phyloP scores from a whole-genome alignment of 2,888 invertebrate species.

The Nycteola revayana region DNA sequence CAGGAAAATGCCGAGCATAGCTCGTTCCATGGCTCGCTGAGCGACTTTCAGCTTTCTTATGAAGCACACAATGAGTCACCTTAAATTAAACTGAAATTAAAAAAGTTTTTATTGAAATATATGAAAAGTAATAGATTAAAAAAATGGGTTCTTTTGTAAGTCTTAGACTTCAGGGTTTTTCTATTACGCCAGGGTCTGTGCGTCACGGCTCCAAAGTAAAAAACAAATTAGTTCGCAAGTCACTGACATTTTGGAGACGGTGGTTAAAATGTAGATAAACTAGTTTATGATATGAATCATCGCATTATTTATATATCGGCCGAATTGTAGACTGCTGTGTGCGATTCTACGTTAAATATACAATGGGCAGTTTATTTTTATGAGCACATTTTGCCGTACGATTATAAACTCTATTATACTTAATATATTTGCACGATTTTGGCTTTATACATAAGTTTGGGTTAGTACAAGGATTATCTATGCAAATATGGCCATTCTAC shows the following conservation, averaged over 20 bases:
- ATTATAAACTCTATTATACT: constrained; percentile 2
- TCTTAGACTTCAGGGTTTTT: no score
- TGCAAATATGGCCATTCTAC: no score
- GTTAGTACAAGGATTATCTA: no score
- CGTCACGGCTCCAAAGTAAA: constrained; percentile 20
- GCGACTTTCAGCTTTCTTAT: no score
- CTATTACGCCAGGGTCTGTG: background rate
- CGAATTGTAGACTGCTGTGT: constrained; percentile 31
- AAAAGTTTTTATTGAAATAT: no score
- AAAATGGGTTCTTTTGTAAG: no score
- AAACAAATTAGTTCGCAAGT: constrained; percentile 20
- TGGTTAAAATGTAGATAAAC: constrained; percentile 15
- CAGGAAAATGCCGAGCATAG: no score
- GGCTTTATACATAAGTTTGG: no score
- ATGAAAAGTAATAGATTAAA: no score
- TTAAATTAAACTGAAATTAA: no score
- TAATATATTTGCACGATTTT: constrained; percentile 9
- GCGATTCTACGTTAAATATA: constrained; percentile 17
- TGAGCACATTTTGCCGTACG: background rate
- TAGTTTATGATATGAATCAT: constrained; percentile 35
- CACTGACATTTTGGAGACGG: constrained; percentile 22
- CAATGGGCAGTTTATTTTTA: constrained; percentile 32
- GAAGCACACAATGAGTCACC: no score
- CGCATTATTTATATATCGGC: constrained; percentile 18
- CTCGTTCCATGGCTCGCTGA: no score